These are phyloP conservation scores for Harpagifer antarcticus DNA, from an alignment of 2,797 vertebrate species.

Conservation along the genomic window DNA sequence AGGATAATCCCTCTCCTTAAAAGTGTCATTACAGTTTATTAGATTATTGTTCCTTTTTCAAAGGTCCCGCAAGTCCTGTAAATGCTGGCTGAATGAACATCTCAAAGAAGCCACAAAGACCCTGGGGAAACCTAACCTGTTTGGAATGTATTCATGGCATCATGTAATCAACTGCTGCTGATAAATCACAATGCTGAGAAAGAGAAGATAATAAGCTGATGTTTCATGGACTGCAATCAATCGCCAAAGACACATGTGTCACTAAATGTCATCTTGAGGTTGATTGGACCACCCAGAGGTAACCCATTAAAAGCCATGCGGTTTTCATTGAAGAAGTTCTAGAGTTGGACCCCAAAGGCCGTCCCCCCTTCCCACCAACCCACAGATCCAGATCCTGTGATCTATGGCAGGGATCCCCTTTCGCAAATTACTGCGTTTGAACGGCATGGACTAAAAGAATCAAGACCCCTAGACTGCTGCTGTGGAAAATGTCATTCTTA, in stretches of 20 bases:
- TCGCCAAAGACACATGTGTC: slow-evolving; percentile 69
- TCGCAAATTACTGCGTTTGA: slow-evolving; percentile 73
- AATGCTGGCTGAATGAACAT: slow-evolving; percentile 38
- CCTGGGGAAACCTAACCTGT: slow-evolving; percentile 48
- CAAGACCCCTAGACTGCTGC: slow-evolving; percentile 45
- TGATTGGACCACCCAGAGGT: slow-evolving; percentile 81
- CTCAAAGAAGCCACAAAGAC: slow-evolving; percentile 50
- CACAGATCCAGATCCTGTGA: slow-evolving; percentile 68
- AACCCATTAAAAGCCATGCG: slow-evolving; percentile 72
- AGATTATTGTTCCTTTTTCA: slow-evolving; percentile 27
- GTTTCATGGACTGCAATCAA: slow-evolving; percentile 64
- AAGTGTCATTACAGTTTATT: slow-evolving; percentile 20
- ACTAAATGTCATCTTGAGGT: slow-evolving; percentile 73
- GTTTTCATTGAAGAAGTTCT: slow-evolving; percentile 78
- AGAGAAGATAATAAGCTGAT: slow-evolving; percentile 44
- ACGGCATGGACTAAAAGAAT: slow-evolving; percentile 60
- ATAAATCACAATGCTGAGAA: slow-evolving; percentile 56
- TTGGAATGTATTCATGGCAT: slow-evolving; percentile 53
- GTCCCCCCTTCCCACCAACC: slow-evolving; percentile 51
- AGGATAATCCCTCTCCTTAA: slow-evolving; percentile 13
- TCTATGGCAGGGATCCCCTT: slow-evolving; percentile 72
- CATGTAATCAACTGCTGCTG: slow-evolving; percentile 46
- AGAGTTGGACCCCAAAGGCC: slow-evolving; percentile 63
- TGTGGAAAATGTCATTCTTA: slow-evolving; percentile 57
- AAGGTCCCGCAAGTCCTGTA: slow-evolving; percentile 19